These are phyloP conservation scores for Oscarella lobularis DNA, from an alignment of 37 sponge, comb jelly and placozoan species.

Conservation along the genomic window DNA sequence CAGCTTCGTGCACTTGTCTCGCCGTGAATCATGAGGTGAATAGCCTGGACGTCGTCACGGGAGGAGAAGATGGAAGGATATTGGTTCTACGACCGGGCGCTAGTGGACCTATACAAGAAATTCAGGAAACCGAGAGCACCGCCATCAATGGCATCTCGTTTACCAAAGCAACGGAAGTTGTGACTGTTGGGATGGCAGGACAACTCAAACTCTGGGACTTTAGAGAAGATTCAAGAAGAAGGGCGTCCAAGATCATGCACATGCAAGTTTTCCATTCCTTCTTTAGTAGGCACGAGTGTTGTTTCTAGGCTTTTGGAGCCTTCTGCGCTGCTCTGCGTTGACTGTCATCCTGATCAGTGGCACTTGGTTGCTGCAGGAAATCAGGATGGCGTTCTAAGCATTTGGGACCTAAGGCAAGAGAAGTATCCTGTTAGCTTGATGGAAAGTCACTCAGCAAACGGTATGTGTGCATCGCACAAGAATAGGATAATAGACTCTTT, in stretches of 20 bases:
- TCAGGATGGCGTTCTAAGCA: constrained; percentile 39
- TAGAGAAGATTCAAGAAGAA: constrained; percentile 2
- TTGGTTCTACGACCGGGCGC: constrained; percentile 13
- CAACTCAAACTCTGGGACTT: constrained; percentile 56
- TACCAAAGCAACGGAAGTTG: constrained; percentile 17
- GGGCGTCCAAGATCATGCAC: constrained; percentile 8
- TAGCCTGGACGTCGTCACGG: constrained; percentile 19
- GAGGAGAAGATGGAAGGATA: constrained; percentile 48
- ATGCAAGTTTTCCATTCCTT: too few relatives aligned
- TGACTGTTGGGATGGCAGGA: constrained; percentile 39
- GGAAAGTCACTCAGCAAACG: constrained; percentile 30
- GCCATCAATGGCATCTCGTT: not conserved
- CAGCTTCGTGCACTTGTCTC: constrained; percentile 20
- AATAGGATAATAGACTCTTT: not conserved
- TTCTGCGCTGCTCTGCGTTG: constrained; percentile 20
- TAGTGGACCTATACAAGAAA: too few relatives aligned
- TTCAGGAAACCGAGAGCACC: not conserved
- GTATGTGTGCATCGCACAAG: constrained; percentile 17
- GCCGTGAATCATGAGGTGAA: constrained; percentile 15
- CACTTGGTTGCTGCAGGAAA: constrained; percentile 48
- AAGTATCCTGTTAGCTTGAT: constrained; percentile 17
- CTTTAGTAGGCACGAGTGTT: too few relatives aligned
- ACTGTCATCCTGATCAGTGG: constrained; percentile 47
- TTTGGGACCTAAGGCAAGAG: constrained; percentile 68
- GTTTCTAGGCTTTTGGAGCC: too few relatives aligned